Percentiles rank a stretch among this genome's conserved stretches.
phyloP scores from a whole-genome alignment of 1,140 invertebrate genomes.

The Capitella teleta region DNA sequence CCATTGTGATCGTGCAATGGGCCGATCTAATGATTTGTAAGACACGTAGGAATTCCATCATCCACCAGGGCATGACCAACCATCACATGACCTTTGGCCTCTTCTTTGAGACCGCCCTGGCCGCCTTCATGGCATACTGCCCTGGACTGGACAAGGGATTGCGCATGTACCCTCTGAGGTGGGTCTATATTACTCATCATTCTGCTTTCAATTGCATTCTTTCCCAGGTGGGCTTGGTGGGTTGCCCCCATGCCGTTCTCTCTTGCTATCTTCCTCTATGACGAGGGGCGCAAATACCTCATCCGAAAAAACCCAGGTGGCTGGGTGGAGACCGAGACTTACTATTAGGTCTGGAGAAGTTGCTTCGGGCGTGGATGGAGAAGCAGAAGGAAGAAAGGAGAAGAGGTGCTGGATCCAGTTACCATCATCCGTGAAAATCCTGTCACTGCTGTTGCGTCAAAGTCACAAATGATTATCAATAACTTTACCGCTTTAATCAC shows the following conservation, averaged over 20 bases:
- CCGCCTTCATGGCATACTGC: conserved; percentile 39
- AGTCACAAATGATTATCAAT: no score
- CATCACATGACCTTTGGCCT: conserved; percentile 42
- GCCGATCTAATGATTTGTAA: conserved; percentile 44
- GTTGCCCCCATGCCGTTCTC: conserved; percentile 94
- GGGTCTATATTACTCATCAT: no score
- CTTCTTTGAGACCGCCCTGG: conserved; percentile 43
- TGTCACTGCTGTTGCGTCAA: no score
- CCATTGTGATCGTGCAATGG: conserved; percentile 45
- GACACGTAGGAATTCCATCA: conserved; percentile 39
- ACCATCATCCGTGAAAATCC: neutral
- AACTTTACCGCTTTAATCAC: conserved; percentile 5
- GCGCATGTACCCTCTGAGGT: conserved; percentile 43
- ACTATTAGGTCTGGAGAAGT: conserved; percentile 62
- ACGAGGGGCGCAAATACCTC: conserved; percentile 89
- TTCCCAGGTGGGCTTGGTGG: conserved; percentile 91
- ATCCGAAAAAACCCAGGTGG: conserved; percentile 83
- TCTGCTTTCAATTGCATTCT: no score
- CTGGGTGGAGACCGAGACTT: conserved; percentile 97
- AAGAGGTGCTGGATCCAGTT: no score
- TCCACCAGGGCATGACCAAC: conserved; percentile 49
- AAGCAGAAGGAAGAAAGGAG: no score
- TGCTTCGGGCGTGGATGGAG: neutral
- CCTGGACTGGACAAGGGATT: conserved; percentile 41
- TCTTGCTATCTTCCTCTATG: conserved; percentile 94